phyloP scores from a whole-genome alignment of 2,113 vertebrate genomes.

The Phalacrocorax aristotelis region DNA sequence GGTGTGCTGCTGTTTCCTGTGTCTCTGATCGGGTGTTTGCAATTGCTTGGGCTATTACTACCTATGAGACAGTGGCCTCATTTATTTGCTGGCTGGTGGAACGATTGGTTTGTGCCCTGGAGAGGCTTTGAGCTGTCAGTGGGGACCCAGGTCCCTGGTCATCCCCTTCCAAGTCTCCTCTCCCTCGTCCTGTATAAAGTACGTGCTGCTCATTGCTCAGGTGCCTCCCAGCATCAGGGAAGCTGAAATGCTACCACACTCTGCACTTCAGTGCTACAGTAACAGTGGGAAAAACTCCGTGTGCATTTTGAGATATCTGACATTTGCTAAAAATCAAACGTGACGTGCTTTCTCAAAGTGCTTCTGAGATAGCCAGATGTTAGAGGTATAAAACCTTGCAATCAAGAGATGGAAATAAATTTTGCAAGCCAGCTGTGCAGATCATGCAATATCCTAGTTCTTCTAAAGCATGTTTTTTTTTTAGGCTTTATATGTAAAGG shows the following conservation, averaged over 20 bases:
- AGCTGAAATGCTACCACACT: neutral
- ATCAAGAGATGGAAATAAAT: neutral
- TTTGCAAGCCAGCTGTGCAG: neutral
- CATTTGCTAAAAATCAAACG: neutral
- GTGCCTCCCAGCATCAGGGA: neutral
- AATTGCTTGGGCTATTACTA: neutral
- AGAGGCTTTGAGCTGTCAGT: neutral
- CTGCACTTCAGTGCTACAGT: neutral
- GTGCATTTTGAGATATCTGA: neutral
- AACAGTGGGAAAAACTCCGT: neutral
- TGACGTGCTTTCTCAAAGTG: neutral
- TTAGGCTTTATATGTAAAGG: neutral
- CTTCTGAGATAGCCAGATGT: neutral
- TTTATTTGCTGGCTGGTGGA: neutral
- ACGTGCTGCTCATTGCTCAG: accelerated
- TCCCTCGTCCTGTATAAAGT: neutral
- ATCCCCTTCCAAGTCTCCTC: neutral
- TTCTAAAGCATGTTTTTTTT: neutral
- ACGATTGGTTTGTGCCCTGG: neutral
- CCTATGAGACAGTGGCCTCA: accelerated
- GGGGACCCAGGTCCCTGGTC: accelerated
- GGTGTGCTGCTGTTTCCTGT: neutral
- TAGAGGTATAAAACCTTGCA: neutral
- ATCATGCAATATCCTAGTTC: neutral
- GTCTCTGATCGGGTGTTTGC: neutral